Percentiles rank a stretch among this genome's conserved stretches.
Conservation (phyloP, 2,797 vertebrate species). For the Falco columbarius region DNA sequence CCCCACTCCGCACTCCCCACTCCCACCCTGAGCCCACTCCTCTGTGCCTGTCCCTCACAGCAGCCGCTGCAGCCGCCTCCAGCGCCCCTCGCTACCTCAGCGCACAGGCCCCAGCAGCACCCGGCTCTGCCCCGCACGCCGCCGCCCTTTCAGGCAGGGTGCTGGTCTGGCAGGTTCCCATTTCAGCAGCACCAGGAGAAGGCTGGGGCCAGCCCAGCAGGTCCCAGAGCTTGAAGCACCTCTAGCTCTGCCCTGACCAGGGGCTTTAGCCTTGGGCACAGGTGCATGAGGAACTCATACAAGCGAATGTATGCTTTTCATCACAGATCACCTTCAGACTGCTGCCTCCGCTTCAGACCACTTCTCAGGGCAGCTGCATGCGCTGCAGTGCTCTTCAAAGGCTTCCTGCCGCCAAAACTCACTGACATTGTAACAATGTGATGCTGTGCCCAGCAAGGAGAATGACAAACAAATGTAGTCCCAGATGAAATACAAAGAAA, state of each 20-base stretch:
- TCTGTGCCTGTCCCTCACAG: background rate
- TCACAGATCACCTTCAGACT: background rate
- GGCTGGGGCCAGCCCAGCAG: background rate
- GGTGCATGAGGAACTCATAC: background rate
- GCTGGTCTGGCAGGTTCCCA: background rate
- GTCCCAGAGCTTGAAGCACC: background rate
- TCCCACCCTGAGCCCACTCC: background rate
- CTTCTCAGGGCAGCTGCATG: background rate
- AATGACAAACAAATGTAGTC: background rate
- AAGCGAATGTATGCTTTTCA: background rate
- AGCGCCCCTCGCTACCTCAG: background rate
- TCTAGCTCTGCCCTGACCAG: background rate
- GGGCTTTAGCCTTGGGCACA: background rate
- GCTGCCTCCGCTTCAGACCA: background rate
- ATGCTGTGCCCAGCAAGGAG: background rate
- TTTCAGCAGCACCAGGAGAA: background rate
- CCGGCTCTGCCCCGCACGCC: background rate
- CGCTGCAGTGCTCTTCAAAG: background rate
- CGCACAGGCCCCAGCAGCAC: background rate
- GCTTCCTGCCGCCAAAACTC: background rate
- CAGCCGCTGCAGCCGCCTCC: rapidly evolving
- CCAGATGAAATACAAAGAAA: background rate
- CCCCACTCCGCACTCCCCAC: background rate
- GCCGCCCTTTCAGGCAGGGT: background rate
- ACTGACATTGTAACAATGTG: background rate